These are phyloP conservation scores for Hystrix cristata DNA, from an alignment of 2,113 vertebrate genomes.

Conservation along the genomic window DNA sequence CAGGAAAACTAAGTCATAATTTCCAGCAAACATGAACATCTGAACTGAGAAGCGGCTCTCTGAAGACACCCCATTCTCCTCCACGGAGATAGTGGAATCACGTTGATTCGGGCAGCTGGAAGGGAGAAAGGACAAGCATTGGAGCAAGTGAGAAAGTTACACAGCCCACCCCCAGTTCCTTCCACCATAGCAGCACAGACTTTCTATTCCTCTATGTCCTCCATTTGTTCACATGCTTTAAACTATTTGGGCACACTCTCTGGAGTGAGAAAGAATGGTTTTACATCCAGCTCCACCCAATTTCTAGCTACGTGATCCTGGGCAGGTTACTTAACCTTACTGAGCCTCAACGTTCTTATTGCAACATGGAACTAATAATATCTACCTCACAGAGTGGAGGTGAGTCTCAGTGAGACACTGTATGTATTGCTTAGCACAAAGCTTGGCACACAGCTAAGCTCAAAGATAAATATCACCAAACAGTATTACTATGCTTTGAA, in stretches of 20 bases:
- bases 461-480: background rate
- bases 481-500: background rate
- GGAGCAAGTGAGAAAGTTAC: background rate
- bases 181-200: background rate
- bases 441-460: background rate
- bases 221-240: background rate
- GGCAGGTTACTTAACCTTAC: background rate
- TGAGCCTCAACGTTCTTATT: background rate
- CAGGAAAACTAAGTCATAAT: conserved; percentile 79
- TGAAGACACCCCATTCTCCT: conserved; percentile 77
- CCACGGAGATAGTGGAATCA: conserved; percentile 72
- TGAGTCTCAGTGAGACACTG: background rate
- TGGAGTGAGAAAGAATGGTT: background rate
- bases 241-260: background rate
- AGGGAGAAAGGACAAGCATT: background rate
- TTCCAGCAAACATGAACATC: conserved; percentile 82
- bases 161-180: background rate
- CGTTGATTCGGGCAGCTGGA: conserved; percentile 74
- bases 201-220: background rate
- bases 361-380: background rate
- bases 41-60: conserved; percentile 82
- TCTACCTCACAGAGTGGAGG: background rate
- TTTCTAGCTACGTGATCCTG: background rate
- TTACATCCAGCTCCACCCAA: background rate
- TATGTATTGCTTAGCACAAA: background rate